These are phyloP conservation scores for Scaptomyza montana DNA, from an alignment of 1,140 invertebrate species.

Conservation along the genomic window DNA sequence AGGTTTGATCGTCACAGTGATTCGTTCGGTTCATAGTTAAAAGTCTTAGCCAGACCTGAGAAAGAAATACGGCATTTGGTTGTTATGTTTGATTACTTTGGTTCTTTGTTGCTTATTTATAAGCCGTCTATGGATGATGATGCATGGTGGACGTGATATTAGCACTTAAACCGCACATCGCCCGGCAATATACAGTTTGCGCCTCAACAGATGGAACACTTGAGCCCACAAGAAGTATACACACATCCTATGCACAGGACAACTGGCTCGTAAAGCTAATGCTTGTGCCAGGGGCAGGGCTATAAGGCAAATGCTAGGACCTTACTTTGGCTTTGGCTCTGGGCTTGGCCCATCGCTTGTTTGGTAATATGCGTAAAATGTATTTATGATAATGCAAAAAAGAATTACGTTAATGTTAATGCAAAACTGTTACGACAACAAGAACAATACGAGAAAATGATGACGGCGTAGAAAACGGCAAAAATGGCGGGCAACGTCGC, in stretches of 20 bases:
- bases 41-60: too few relatives aligned
- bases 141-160: slow-evolving; percentile 53
- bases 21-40: too few relatives aligned
- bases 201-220: slow-evolving; percentile 49
- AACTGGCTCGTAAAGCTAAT: slow-evolving; percentile 17
- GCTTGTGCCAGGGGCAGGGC: background rate
- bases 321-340: slow-evolving; percentile 10
- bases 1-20: too few relatives aligned
- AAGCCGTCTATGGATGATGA: slow-evolving; percentile 51
- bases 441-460: slow-evolving; percentile 80
- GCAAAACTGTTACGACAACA: slow-evolving; percentile 82
- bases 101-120: slow-evolving; percentile 43
- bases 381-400: slow-evolving; percentile 83
- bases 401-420: slow-evolving; percentile 83
- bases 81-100: slow-evolving; percentile 39
- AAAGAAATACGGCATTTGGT: slow-evolving; percentile 6
- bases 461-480: slow-evolving; percentile 57
- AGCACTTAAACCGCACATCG: slow-evolving; percentile 52
- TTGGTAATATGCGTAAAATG: slow-evolving; percentile 82
- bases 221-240: slow-evolving; percentile 3
- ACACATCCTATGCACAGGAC: slow-evolving; percentile 9
- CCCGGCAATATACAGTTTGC: slow-evolving; percentile 16
- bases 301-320: background rate
- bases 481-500: slow-evolving; percentile 20
- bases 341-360: background rate